phyloP scores from a whole-genome alignment of 2,797 vertebrate species.

The Etheostoma nigrum region DNA sequence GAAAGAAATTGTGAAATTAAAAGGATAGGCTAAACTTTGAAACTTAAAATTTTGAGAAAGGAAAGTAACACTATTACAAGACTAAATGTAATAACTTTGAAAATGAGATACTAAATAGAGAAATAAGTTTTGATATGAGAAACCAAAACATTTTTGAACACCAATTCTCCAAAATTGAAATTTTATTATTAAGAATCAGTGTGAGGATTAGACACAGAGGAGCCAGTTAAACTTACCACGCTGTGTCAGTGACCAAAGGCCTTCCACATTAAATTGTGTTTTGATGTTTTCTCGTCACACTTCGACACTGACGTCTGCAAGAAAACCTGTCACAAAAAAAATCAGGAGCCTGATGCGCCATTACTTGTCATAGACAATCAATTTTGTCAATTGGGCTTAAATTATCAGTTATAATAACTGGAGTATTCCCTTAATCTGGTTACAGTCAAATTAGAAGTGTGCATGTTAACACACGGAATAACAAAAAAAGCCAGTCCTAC shows the following conservation, averaged over 20 bases:
- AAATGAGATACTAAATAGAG: neutral
- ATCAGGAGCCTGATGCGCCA: conserved; percentile 13
- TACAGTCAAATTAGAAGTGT: conserved; percentile 38
- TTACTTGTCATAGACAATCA: conserved; percentile 1
- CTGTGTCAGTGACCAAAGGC: conserved; percentile 17
- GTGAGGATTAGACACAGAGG: conserved; percentile 1
- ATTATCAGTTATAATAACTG: conserved; percentile 10
- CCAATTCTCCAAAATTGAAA: conserved; percentile 21
- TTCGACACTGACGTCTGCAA: conserved; percentile 8
- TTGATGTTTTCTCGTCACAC: conserved; percentile 21
- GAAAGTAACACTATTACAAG: neutral
- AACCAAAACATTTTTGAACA: conserved; percentile 3
- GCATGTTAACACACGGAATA: conserved; percentile 76
- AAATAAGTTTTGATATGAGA: neutral
- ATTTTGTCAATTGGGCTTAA: conserved; percentile 7
- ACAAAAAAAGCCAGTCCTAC: conserved; percentile 65
- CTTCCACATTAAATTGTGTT: conserved; percentile 29
- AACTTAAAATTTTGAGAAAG: neutral
- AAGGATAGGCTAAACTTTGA: neutral
- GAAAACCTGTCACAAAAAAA: conserved; percentile 8
- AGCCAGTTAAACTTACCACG: conserved; percentile 12
- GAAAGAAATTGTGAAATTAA: neutral
- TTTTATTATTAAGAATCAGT: neutral
- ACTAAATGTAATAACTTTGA: neutral
- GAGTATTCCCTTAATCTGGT: conserved; percentile 28